Evolutionary conservation across 2,113 vertebrate genomes (phyloP), one percentile per base, ranked within the genome.

Genomic region (Acrocephalus kingi): DNA sequence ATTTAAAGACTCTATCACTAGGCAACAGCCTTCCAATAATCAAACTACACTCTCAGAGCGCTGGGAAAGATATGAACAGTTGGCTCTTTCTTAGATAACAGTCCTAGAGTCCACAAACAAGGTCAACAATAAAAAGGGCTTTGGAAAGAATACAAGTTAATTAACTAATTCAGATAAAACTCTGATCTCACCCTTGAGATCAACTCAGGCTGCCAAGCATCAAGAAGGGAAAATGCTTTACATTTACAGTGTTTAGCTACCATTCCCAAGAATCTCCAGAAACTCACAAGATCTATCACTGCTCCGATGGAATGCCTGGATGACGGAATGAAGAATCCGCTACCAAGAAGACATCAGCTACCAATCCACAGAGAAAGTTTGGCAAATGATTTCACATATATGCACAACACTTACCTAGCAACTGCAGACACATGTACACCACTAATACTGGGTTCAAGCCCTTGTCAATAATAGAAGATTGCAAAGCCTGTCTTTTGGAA

Each of bases 321-420:
- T 62, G 58, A 37, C 2, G n/a, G n/a, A 25, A 61, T 25, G 83
- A 85, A 77, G 76, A 31, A 30, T 30, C 86, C 41, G 35, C 35
- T 35, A 35, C 35, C 35, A 35, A 69, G 67, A 86, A 89, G 67
- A 49, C 63, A 94, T 55, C 63, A 93, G 85, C 83, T 71, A 84
- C 74, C 83, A 67, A 80, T 37, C 63, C 68, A 96, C 76, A 86
- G 59, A 80, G 33, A 51, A 45, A 90, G 63, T 81, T 4, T 90
- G 68, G 75, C 83, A 95, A 97, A 94, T 63, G 54, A 80, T 74
- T 55, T 52, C 88, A 84, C 79, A 84, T 12, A 59, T 43, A 51
- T 35, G 55, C 79, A 94, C 82, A 95, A 87, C 61, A 79, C 33
- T 84, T 71, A 80, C 51, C 68, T 46, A 83, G 59, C 71, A 93